Base-by-base conservation (phyloP, 2,113 vertebrate genomes). In the Tenebrosternarchus preto region DNA sequence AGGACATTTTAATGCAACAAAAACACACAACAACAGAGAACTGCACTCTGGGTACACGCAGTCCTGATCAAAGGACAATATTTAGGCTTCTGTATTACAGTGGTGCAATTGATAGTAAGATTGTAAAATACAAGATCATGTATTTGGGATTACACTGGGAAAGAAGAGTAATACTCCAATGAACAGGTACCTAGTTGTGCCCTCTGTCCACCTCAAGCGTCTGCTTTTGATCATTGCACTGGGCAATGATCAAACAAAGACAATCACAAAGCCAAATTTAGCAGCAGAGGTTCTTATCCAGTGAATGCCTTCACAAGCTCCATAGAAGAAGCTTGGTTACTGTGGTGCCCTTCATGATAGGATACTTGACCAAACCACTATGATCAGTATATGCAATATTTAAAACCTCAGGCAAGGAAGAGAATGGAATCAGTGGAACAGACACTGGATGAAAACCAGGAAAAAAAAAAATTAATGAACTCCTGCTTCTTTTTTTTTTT, bases 181-280 rank as follows among this genome's bases (percentile, higher is more conserved):
- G 67, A 67, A 74, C 57, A 73, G 78, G 33, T 22, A 12, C 29
- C 22, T 31, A n/a, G 53, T 73, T 50, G 59, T 39, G 61, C 4
- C 15, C 33, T 11, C 36, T n/a, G n/a, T n/a, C 15, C 33, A 12
- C 25, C 22, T 80, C 36, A 50, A 59, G 61, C 33, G 61, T 2
- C 29, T 27, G 71, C 17, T 25, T 68, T 75, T 80, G 79, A 81
- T 81, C 17, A 19, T 5, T 31, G 25, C 59, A 53, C 36, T 12
- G 11, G 12, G 43, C 43, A n/a, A n/a, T n/a, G n/a, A n/a, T 50
- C 11, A 12, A 9, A 50, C 43, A 50, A 71, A 59, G 15, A 8
- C 15, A 64, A 74, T n/a, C 60, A 56, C 59, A 1, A 74, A 67
- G 46, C 39, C 66, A 59, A 7, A 29, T 55, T 25, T 25, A 12